Evolutionary conservation across 1,140 invertebrate genomes (phyloP).

Genomic region (Delia radicum): DNA sequence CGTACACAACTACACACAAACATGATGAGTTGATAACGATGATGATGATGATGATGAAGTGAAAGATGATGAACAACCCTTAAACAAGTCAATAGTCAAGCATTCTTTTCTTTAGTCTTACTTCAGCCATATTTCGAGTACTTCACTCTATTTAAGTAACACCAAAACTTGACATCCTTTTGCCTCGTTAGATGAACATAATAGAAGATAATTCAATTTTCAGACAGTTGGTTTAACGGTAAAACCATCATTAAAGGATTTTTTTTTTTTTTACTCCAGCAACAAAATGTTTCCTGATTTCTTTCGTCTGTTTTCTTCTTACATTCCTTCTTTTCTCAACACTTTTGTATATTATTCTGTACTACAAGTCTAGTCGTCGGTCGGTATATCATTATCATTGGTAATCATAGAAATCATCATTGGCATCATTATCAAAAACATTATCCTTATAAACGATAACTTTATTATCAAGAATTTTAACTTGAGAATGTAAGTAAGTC

Average conservation of each 20-base stretch:
- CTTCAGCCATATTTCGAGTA: not conserved
- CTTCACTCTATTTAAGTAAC: not conserved
- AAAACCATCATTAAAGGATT: conserved; percentile 28
- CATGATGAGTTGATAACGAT: not conserved
- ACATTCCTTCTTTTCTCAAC: not conserved
- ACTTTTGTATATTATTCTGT: not conserved
- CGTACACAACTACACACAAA: not conserved
- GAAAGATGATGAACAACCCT: conserved; percentile 4
- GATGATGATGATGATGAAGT: not conserved
- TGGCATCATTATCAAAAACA: not conserved
- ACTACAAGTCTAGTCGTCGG: not conserved
- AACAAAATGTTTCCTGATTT: not conserved
- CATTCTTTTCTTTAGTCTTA: not conserved
- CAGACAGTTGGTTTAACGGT: conserved; percentile 26
- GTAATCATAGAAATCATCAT: conserved; percentile 4
- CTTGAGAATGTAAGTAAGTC: not conserved
- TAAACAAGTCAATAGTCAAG: conserved; percentile 15
- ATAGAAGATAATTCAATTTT: conserved; percentile 27
- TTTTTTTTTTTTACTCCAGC: not conserved
- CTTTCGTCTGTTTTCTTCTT: not conserved
- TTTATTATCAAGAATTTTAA: not conserved
- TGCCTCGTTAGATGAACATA: not conserved
- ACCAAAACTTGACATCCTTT: not conserved
- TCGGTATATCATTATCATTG: too few relatives aligned
- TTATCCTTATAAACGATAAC: conserved; percentile 3